Percentiles rank a stretch among this genome's conserved stretches.
Evolutionary conservation across 1,140 invertebrate species (phyloP).

Genomic region (Fopius arisanus): DNA sequence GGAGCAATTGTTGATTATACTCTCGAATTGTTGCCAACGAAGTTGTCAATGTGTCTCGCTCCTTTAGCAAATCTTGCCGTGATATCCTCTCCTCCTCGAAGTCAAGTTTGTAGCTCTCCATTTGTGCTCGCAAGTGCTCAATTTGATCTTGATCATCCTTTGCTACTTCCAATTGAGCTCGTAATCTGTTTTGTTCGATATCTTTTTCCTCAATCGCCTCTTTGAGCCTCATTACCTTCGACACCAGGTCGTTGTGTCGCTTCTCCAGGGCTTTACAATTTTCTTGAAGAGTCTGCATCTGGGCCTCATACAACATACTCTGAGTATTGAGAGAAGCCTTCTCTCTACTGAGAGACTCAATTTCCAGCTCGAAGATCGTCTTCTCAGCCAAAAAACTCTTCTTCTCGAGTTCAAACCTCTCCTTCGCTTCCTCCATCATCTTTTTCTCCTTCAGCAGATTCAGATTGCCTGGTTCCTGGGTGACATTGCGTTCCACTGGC

Average conservation of each 20-base stretch:
- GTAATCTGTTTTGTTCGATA: slow-evolving; percentile 5
- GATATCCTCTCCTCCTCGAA: slow-evolving; percentile 18
- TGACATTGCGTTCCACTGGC: slow-evolving; percentile 14
- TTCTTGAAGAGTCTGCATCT: slow-evolving; percentile 41
- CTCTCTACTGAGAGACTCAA: slow-evolving; percentile 41
- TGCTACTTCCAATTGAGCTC: not conserved
- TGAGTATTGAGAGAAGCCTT: slow-evolving; percentile 47
- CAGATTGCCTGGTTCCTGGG: slow-evolving; percentile 8
- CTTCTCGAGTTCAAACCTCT: slow-evolving; percentile 33
- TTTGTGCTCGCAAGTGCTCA: not conserved
- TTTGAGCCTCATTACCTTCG: not conserved
- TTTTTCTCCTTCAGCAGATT: slow-evolving; percentile 29
- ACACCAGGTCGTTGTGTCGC: not conserved
- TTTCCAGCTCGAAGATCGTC: slow-evolving; percentile 36
- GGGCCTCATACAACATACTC: slow-evolving; percentile 43
- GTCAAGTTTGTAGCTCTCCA: slow-evolving; percentile 1
- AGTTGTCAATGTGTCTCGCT: slow-evolving; percentile 11
- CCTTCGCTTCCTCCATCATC: slow-evolving; percentile 23
- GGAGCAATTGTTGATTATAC: slow-evolving; percentile 21
- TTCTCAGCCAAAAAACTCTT: slow-evolving; percentile 31
- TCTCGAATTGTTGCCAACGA: slow-evolving; percentile 1
- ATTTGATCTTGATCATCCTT: not conserved
- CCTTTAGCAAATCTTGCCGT: not conserved
- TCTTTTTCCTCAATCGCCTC: not conserved
- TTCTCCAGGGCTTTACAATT: slow-evolving; percentile 35